These are phyloP conservation scores for Zoroaster sp. DNA, from an alignment of 53 echinoderm and acorn worm genomes.

Conservation along the genomic window DNA sequence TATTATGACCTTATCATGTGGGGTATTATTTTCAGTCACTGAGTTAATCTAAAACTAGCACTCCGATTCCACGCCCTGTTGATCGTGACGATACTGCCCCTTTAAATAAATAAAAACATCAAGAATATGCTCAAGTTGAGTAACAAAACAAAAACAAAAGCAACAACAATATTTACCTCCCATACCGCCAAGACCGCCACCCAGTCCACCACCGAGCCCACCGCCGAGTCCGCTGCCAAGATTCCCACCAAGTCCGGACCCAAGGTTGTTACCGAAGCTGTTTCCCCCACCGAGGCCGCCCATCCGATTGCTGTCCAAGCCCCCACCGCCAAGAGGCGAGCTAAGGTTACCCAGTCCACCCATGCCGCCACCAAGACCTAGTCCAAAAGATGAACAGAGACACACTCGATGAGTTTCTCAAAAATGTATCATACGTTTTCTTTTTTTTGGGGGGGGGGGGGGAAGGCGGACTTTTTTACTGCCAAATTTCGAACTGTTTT, in stretches of 20 bases:
- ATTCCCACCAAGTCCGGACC: slow-evolving; percentile 49
- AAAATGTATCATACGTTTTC: too few species aligned
- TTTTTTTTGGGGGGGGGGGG: too few species aligned
- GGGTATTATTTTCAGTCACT: not conserved
- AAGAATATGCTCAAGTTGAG: too few species aligned
- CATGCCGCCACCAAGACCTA: slow-evolving; percentile 47
- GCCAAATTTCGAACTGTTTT: too few species aligned
- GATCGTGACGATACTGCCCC: too few species aligned
- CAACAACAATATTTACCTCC: slow-evolving; percentile 17
- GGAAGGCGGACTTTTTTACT: too few species aligned
- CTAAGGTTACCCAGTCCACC: slow-evolving; percentile 51
- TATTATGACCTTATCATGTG: too few species aligned
- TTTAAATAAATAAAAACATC: too few species aligned
- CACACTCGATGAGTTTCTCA: too few species aligned
- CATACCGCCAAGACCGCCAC: slow-evolving; percentile 36
- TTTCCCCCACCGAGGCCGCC: slow-evolving; percentile 54
- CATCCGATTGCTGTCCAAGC: slow-evolving; percentile 31
- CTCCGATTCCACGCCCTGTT: not conserved
- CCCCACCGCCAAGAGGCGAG: not conserved
- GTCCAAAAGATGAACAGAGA: not conserved
- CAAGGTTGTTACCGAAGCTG: slow-evolving; percentile 17
- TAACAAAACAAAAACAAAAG: not conserved
- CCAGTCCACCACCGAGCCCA: slow-evolving; percentile 41
- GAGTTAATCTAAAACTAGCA: not conserved
- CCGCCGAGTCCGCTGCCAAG: slow-evolving; percentile 55